Evolutionary conservation across 2,888 invertebrate genomes (phyloP).

Genomic region (Drosophila conformis): DNA sequence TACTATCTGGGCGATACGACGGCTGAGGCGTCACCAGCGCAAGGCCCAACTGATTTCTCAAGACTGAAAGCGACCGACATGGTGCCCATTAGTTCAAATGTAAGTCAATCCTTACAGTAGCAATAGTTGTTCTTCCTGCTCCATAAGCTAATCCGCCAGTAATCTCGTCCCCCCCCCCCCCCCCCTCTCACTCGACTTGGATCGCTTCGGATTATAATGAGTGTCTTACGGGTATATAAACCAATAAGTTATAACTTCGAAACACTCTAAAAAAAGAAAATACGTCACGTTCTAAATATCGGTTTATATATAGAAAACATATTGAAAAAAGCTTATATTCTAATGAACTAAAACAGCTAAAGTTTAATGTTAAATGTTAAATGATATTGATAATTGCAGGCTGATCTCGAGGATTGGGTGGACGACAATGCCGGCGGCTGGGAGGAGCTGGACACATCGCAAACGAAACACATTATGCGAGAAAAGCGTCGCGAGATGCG

Average conservation of each 20-base stretch:
- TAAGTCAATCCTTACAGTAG: constrained; percentile 41
- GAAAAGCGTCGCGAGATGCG: constrained; percentile 84
- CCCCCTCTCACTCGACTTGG: neutral
- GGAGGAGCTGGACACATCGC: constrained; percentile 85
- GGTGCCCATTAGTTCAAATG: constrained; percentile 85
- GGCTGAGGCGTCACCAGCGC: constrained; percentile 42
- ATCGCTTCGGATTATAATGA: neutral
- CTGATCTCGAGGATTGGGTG: constrained; percentile 86
- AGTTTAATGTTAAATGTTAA: neutral
- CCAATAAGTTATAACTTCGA: neutral
- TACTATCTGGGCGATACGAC: constrained; percentile 85
- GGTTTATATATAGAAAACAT: no score
- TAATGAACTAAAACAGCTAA: neutral
- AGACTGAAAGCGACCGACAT: constrained; percentile 85
- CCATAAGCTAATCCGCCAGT: neutral
- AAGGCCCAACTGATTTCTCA: constrained; percentile 81
- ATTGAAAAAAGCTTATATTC: neutral
- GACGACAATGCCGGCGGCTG: constrained; percentile 86
- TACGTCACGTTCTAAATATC: neutral
- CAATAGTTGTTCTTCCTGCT: neutral
- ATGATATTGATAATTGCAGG: constrained; percentile 69
- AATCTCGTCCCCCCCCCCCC: neutral
- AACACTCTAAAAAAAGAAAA: neutral
- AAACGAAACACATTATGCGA: constrained; percentile 83
- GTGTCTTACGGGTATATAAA: neutral